Conservation (phyloP, 2,797 vertebrate genomes). For the Eulemur coronatus region DNA sequence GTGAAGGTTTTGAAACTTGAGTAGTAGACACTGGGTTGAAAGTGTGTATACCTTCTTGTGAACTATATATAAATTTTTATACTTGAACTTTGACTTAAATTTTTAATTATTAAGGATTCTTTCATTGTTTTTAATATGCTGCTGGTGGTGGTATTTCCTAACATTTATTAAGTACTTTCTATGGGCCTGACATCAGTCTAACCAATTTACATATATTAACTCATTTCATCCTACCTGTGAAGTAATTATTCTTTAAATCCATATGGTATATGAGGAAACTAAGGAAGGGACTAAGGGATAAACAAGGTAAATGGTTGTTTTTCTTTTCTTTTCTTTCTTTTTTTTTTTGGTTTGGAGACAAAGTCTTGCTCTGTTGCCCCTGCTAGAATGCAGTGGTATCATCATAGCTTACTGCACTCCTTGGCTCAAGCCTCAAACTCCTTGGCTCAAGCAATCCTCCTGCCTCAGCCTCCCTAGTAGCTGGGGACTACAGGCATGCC, state of each 20-base stretch:
- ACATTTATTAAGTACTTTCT: not conserved
- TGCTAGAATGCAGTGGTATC: too few relatives aligned
- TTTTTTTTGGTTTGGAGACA: too few relatives aligned
- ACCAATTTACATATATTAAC: not conserved
- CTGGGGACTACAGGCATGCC: too few relatives aligned
- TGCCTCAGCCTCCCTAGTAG: too few relatives aligned
- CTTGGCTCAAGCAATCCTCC: too few relatives aligned
- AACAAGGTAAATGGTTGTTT: not conserved
- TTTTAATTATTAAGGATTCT: not conserved
- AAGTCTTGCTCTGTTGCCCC: too few relatives aligned
- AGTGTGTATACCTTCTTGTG: not conserved
- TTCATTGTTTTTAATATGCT: not conserved
- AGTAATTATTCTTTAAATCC: not conserved
- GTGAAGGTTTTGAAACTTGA: constrained; percentile 6
- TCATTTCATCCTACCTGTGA: not conserved
- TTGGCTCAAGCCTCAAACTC: too few relatives aligned
- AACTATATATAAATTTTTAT: not conserved
- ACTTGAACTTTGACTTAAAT: not conserved
- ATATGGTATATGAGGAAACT: not conserved
- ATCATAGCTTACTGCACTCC: too few relatives aligned
- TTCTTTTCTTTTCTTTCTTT: too few relatives aligned
- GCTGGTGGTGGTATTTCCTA: not conserved
- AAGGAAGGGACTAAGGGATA: not conserved
- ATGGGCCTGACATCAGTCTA: not conserved
- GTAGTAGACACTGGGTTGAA: not conserved